A percentile compares a stretch with the other conserved stretches of the same genome.
Evolutionary conservation across 2,888 invertebrate species (phyloP).

Genomic region (Agonopterix alstromeriana): DNA sequence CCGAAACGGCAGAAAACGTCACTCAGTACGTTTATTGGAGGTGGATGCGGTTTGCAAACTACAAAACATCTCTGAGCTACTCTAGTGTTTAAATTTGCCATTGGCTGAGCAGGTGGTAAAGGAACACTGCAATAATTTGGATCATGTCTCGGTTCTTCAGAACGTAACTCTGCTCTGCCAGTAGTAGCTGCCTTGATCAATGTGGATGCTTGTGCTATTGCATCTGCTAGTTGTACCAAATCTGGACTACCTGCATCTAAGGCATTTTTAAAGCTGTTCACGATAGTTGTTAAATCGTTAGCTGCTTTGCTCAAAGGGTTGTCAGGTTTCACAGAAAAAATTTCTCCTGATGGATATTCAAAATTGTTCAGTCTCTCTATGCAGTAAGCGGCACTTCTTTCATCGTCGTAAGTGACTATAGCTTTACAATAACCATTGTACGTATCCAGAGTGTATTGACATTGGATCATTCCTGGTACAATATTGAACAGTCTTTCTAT

Average conservation of each 20-base stretch:
- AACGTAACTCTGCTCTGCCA: conserved; percentile 14
- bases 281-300: conserved; percentile 48
- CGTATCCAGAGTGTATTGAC: conserved; percentile 60
- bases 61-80: conserved; percentile 83
- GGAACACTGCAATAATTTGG: conserved; percentile 77
- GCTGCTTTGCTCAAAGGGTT: conserved; percentile 56
- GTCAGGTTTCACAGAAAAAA: conserved; percentile 84
- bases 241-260: conserved; percentile 59
- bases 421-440: conserved; percentile 66
- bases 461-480: conserved; percentile 79
- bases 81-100: conserved; percentile 76
- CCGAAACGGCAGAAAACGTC: conserved; percentile 95
- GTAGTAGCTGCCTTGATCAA: conserved; percentile 81
- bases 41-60: conserved; percentile 80
- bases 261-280: conserved; percentile 55
- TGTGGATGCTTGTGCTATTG: conserved; percentile 85
- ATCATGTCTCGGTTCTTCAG: conserved; percentile 21
- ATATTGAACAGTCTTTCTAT: conserved; percentile 91
- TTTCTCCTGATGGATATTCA: conserved; percentile 94
- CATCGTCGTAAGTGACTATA: conserved; percentile 47
- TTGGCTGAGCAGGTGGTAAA: conserved; percentile 83
- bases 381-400: conserved; percentile 76
- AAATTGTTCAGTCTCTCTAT: conserved; percentile 92
- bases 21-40: conserved; percentile 84
- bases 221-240: conserved; percentile 83